Evolutionary conservation across 2,113 vertebrate species (phyloP).

Genomic region (Archilochus colubris): DNA sequence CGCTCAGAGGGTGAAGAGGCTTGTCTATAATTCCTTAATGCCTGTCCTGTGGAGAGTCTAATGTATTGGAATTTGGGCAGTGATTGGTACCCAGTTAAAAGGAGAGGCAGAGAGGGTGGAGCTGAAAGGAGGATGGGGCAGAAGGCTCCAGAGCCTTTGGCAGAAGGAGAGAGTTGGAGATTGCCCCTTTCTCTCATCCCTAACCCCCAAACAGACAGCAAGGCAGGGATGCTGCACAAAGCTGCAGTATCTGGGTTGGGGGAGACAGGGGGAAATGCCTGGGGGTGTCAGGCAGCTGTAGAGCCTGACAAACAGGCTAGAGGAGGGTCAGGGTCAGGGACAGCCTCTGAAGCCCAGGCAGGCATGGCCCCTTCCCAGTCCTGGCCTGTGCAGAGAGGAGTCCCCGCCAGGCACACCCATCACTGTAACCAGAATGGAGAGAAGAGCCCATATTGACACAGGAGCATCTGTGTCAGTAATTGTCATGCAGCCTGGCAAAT

Average conservation of each 20-base stretch:
- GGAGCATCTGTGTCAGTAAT: constrained; percentile 73
- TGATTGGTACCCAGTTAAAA: neutral
- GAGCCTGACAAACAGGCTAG: neutral
- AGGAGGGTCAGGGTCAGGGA: neutral
- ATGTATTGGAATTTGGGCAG: neutral
- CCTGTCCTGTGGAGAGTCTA: neutral
- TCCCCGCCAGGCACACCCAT: constrained; percentile 68
- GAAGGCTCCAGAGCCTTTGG: neutral
- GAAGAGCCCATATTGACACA: constrained; percentile 73
- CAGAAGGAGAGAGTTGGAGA: neutral
- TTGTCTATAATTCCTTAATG: neutral
- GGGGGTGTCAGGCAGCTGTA: neutral
- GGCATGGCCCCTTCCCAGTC: constrained; percentile 54
- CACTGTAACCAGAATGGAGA: constrained; percentile 32
- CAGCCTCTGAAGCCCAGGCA: constrained; percentile 4
- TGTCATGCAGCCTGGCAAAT: constrained; percentile 62
- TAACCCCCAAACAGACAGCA: neutral
- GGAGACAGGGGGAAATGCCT: neutral
- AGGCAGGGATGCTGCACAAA: neutral
- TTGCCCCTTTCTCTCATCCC: neutral
- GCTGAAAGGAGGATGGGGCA: neutral
- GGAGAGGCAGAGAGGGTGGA: neutral
- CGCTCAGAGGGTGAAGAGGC: neutral
- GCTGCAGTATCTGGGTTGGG: neutral
- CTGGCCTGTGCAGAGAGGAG: constrained; percentile 28